A percentile compares a stretch with the other conserved stretches of the same genome.
Conservation (phyloP, 2,888 invertebrate genomes). For the Ommatoiulus sabulosus region DNA sequence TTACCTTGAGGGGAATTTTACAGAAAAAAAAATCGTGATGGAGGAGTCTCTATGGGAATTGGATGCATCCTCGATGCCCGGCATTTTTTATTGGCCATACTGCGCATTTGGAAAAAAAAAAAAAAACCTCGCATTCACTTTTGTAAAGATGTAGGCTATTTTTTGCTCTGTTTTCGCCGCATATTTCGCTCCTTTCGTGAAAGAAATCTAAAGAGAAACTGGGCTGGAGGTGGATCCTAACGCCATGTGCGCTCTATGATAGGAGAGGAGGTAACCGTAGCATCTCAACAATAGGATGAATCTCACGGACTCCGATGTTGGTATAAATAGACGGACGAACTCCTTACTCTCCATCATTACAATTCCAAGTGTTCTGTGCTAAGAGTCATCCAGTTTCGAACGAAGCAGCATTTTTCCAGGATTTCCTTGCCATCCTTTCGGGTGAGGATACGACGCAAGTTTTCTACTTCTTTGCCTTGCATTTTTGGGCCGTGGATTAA, state of each 20-base stretch:
- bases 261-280: slow-evolving; percentile 30
- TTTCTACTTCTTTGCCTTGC: neutral
- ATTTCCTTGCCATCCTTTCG: neutral
- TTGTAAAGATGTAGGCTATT: slow-evolving; percentile 44
- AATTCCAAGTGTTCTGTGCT: slow-evolving; percentile 37
- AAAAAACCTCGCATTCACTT: slow-evolving; percentile 22
- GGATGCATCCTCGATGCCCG: slow-evolving; percentile 7
- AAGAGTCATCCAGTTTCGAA: neutral
- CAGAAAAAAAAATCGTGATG: slow-evolving; percentile 22
- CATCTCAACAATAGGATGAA: slow-evolving; percentile 41
- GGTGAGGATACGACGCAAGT: slow-evolving; percentile 7
- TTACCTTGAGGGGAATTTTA: slow-evolving; percentile 38
- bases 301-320: neutral
- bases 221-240: slow-evolving; percentile 41
- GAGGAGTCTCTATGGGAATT: slow-evolving; percentile 32
- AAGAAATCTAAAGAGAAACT: slow-evolving; percentile 4
- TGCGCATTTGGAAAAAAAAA: neutral
- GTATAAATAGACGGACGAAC: slow-evolving; percentile 20
- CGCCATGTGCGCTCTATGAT: slow-evolving; percentile 15
- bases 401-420: neutral
- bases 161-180: slow-evolving; percentile 1
- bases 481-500: slow-evolving; percentile 2
- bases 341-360: slow-evolving; percentile 23
- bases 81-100: slow-evolving; percentile 30
- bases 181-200: slow-evolving; percentile 37